Conservation (phyloP, 2,888 invertebrate species). For the Quadriops clusia region DNA sequence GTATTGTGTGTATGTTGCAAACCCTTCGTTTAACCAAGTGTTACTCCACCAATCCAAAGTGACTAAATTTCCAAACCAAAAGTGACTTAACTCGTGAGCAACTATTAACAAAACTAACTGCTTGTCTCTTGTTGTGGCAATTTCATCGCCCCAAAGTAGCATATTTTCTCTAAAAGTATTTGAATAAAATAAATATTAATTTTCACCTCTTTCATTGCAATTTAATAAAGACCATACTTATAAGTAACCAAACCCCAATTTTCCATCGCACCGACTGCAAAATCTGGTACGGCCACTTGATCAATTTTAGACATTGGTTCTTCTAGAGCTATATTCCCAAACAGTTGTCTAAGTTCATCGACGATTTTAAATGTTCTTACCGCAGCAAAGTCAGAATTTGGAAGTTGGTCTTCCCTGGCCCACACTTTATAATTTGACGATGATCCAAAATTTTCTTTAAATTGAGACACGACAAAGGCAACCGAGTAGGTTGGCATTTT, state of each 20-base stretch:
- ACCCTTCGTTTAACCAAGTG: conserved; percentile 64
- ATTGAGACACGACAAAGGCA: conserved; percentile 74
- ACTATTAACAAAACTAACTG: conserved; percentile 55
- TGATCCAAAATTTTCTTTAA: conserved; percentile 28
- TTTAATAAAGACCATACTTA: conserved; percentile 37
- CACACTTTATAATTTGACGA: conserved; percentile 25
- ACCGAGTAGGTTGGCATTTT: conserved; percentile 78
- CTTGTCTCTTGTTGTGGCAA: conserved; percentile 45
- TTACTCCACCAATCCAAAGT: conserved; percentile 67
- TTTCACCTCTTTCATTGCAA: neutral
- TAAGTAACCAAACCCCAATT: conserved; percentile 85
- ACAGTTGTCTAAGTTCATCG: no score
- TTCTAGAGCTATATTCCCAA: no score
- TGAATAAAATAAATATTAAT: conserved; percentile 13
- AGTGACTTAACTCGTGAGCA: conserved; percentile 70
- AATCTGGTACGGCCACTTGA: conserved; percentile 76
- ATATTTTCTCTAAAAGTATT: conserved; percentile 42
- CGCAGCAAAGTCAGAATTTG: conserved; percentile 36
- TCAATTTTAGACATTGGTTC: no score
- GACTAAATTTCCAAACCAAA: conserved; percentile 71
- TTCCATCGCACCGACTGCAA: conserved; percentile 79
- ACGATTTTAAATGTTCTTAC: no score
- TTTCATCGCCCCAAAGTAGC: conserved; percentile 38
- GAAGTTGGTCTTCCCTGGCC: conserved; percentile 38
- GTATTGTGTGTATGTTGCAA: conserved; percentile 64